These are phyloP conservation scores for Morone chrysops DNA, from an alignment of 2,113 vertebrate species.

Conservation along the genomic window DNA sequence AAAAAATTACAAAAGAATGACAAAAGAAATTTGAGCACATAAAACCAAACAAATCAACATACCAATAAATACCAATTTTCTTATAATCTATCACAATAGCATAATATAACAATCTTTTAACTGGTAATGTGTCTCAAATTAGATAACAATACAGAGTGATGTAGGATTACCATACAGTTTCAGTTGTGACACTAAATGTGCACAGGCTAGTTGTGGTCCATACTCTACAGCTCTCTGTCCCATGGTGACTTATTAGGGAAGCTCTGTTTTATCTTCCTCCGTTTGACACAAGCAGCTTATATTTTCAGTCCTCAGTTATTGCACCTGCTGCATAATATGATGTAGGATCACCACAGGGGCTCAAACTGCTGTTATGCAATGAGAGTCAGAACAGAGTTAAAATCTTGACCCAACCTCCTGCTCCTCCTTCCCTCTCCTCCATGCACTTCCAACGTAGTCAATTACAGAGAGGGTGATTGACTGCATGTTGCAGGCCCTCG, in stretches of 20 bases:
- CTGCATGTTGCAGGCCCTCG: constrained; percentile 11
- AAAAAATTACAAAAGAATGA: not conserved
- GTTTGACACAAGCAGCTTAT: not conserved
- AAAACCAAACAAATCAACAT: too few relatives aligned
- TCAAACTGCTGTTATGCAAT: constrained; percentile 2
- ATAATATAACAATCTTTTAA: not conserved
- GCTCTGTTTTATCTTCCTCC: constrained; percentile 1
- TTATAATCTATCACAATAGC: too few relatives aligned
- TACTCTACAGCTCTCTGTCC: constrained; percentile 9
- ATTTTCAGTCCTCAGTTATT: not conserved
- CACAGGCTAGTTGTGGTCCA: not conserved
- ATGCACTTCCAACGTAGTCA: constrained; percentile 39
- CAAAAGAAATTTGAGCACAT: not conserved
- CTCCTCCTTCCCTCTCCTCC: constrained; percentile 2
- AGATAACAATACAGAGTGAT: not conserved
- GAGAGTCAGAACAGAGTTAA: not conserved
- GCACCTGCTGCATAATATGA: constrained; percentile 1
- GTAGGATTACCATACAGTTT: not conserved
- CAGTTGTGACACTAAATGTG: not conserved
- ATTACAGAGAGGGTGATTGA: constrained; percentile 59
- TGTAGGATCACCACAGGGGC: constrained; percentile 12
- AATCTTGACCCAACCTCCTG: not conserved
- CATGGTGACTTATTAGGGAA: constrained; percentile 36
- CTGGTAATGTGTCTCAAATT: not conserved
- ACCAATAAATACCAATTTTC: too few relatives aligned